Base-by-base conservation (phyloP, 2,888 invertebrate genomes). In the Macaria notata region DNA sequence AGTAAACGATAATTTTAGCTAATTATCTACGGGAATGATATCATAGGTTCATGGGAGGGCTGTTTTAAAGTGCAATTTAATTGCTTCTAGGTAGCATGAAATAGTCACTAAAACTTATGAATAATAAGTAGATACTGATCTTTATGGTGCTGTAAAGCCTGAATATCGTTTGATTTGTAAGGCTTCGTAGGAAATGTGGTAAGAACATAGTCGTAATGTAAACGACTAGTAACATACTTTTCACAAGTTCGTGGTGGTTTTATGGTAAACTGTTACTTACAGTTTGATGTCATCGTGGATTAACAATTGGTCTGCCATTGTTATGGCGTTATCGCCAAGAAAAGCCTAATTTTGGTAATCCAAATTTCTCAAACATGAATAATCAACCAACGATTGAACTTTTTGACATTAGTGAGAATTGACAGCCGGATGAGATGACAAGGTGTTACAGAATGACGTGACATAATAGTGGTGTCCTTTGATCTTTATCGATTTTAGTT, bases 201-300 rank as follows among this genome's bases (percentile, higher is more conserved):
- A 62, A 50, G 47, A 57, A 46, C 41, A 38, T 36, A 29, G 39
- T 9, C 9, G 9, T 43, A 33, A 54, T 49, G 54, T 41, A 45
- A 49, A 29, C 36, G 29, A 30, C 9, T 42, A 7, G 7, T 30
- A 31, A 38, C 31, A 9, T 9, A 0, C 29, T n/a, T 39, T 49
- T 42, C 4, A 31, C 8, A 19, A 36, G 7, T 46, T 9, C 36
- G 9, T 31, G 3, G 8, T 7, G 29, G 5, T 44, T 5, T 42
- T 8, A 61, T 56, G 29, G 52, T 31, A 39, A 42, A 43, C 36
- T 19, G n/a, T 30, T 53, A 94, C 94, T 94, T 84, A 95, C 94
- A 95, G 82, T 83, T 94, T 95, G 83, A 95, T 94, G 84, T 95
- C 95, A 91, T 95, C 94, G 78, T 95, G 93, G 69, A 95, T 92